Percentiles rank a stretch among this genome's conserved stretches.
phyloP scores from a whole-genome alignment of 2,797 vertebrate genomes.

The Pseudochromis fuscus region DNA sequence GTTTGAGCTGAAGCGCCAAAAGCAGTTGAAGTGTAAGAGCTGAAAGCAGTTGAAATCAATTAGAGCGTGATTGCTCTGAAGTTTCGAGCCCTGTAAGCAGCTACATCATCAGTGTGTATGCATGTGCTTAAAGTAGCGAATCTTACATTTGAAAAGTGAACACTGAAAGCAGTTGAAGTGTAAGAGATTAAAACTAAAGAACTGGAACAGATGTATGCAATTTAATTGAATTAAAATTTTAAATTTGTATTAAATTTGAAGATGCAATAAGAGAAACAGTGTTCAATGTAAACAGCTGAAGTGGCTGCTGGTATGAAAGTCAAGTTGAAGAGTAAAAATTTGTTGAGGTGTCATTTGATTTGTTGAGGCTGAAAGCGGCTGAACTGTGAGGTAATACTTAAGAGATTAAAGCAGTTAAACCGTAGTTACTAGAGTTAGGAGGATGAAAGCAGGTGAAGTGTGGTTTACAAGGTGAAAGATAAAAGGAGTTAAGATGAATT shows the following conservation, averaged over 20 bases:
- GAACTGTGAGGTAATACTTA: slow-evolving; percentile 1
- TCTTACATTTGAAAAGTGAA: not conserved
- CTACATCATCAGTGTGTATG: not conserved
- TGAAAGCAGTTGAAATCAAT: not conserved
- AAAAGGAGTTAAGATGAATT: not conserved
- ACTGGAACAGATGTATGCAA: no score
- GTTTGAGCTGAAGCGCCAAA: not conserved
- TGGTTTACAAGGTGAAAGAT: not conserved
- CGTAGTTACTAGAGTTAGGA: not conserved
- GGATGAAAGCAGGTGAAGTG: not conserved
- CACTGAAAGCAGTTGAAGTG: not conserved
- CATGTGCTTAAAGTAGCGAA: no score
- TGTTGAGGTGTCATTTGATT: not conserved
- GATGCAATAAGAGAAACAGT: not conserved
- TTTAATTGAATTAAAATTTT: no score
- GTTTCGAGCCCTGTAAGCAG: not conserved
- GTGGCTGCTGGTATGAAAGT: not conserved
- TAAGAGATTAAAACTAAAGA: no score
- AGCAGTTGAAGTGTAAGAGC: not conserved
- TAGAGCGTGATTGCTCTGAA: not conserved
- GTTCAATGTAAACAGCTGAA: not conserved
- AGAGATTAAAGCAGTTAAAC: not conserved
- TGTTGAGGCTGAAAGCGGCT: not conserved
- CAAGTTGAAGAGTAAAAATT: not conserved
- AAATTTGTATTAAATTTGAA: not conserved